Conservation (phyloP, 1,140 invertebrate genomes). For the Papilio glaucus region DNA sequence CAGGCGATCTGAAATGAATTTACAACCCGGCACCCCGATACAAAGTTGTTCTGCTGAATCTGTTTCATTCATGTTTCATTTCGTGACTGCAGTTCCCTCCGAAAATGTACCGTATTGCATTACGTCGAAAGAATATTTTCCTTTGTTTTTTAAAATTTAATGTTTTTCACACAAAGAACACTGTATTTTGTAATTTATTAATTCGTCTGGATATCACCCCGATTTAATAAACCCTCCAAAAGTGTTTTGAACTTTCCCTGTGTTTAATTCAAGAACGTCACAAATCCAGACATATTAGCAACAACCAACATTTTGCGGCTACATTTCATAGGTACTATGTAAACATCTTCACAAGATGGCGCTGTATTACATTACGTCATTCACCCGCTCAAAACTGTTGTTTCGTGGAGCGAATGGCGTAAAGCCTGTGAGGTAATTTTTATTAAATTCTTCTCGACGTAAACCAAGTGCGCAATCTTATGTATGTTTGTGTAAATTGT, state of each 20-base stretch:
- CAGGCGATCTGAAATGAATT: conserved; percentile 20
- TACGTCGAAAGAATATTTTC: neutral
- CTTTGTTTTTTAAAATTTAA: neutral
- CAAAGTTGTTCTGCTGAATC: conserved; percentile 18
- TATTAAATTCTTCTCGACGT: conserved; percentile 12
- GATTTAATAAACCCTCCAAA: neutral
- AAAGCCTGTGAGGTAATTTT: conserved; percentile 14
- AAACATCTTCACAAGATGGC: conserved; percentile 12
- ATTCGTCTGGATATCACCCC: neutral
- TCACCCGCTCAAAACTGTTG: conserved; percentile 6
- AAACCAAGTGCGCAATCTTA: neutral
- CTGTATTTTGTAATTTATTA: neutral
- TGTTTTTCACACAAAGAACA: neutral
- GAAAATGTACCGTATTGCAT: neutral
- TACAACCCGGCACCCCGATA: conserved; percentile 6
- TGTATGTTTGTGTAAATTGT: neutral
- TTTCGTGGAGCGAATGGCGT: conserved; percentile 2
- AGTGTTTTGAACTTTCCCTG: neutral
- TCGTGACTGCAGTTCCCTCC: neutral
- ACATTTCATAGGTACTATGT: neutral
- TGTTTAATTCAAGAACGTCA: neutral
- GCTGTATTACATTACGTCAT: conserved; percentile 7
- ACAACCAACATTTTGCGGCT: neutral
- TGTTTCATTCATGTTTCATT: conserved; percentile 22
- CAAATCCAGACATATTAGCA: neutral